Evolutionary conservation across 1,140 invertebrate genomes (phyloP).

Genomic region (Myzus persicae): DNA sequence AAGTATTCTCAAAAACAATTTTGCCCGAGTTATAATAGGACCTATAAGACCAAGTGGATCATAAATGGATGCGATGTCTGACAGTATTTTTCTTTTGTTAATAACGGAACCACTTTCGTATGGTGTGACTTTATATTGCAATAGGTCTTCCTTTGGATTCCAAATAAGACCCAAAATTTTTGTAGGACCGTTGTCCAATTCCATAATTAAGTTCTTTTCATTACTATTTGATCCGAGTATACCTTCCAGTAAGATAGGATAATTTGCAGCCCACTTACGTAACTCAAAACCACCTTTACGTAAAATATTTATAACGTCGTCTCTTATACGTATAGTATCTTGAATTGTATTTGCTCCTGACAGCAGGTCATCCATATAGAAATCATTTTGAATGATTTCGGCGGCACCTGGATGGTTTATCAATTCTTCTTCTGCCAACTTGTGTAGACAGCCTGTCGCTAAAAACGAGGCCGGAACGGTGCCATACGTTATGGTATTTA

Average conservation of each 20-base stretch:
- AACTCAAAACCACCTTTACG: background rate
- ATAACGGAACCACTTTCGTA: background rate
- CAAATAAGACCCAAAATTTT: background rate
- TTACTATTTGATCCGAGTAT: background rate
- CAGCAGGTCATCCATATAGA: no score
- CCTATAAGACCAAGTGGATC: slow-evolving; percentile 61
- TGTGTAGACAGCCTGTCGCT: no score
- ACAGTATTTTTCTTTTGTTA: background rate
- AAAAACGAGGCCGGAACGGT: no score
- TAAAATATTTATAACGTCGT: background rate
- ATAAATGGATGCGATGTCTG: background rate
- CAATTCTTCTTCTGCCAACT: no score
- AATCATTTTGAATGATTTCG: no score
- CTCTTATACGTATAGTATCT: background rate
- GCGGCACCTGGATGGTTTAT: no score
- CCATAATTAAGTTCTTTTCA: background rate
- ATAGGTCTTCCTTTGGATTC: background rate
- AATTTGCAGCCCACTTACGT: background rate
- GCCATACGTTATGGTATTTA: no score
- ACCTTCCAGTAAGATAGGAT: background rate
- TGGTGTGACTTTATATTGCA: background rate
- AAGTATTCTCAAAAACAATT: slow-evolving; percentile 59
- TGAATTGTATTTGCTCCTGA: background rate
- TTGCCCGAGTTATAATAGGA: slow-evolving; percentile 61
- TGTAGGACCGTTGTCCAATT: background rate